Evolutionary conservation across 2,113 vertebrate species (phyloP), one percentile per base, ranked within the genome.

Genomic region (Panthera uncia): DNA sequence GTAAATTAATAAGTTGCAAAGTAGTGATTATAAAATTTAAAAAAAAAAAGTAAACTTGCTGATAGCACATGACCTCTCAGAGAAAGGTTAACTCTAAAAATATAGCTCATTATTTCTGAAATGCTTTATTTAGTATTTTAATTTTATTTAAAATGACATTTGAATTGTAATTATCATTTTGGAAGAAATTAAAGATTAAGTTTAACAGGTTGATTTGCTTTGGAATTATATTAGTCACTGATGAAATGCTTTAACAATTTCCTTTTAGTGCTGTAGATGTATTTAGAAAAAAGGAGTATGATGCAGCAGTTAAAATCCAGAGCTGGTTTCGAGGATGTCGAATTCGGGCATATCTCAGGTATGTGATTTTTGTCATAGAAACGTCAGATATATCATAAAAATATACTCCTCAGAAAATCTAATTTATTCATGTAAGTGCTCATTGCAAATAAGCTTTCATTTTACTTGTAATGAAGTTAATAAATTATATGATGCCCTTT

Each of bases 281-380:
- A 96, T 98, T 98, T 90, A 98, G 99, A 95, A 95, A 96, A 97
- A 96, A 9, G 38, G 99, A 99, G 85, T 98, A 99, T 96, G 87
- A 97, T 48, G 99, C 99, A 10, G 99, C 99, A 48, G 95, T 99
- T 74, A 98, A 66, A 97, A 99, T 99, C 80, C 99, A 99, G 98
- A 99, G 99, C 98, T 99, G 99, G 99, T 99, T 99, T 98, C 98
- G 99, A 98, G 99, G 99, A 92, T 99, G 98, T 88, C 98, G 97
- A 96, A 98, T 99, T 57, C 99, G 99, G 57, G 98, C 98, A 33
- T 99, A 99, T 91, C 97, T 99, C 94, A 99, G 99, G 99, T 99
- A 98, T 38, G 27, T 5, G 31, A 69, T 73, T 74, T 74, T 88
- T 97, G 63, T 14, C 33, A 36, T 52, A 61, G 55, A n/a, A 83